phyloP scores from a whole-genome alignment of 2,888 invertebrate genomes.

The Epirrita christyi region DNA sequence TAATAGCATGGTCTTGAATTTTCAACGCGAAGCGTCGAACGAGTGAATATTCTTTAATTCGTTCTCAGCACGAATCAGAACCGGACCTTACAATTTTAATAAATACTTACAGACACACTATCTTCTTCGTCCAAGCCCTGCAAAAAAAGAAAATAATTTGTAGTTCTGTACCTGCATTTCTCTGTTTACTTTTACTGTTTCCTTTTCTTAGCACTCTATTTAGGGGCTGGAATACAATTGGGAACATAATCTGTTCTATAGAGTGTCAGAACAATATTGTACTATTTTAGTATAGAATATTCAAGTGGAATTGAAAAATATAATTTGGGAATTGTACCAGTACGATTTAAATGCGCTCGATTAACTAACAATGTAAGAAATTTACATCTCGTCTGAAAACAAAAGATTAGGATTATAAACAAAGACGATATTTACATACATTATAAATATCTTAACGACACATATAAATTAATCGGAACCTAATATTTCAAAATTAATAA shows the following conservation, averaged over 20 bases:
- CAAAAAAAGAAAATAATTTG: slow-evolving; percentile 66
- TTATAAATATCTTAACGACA: slow-evolving; percentile 85
- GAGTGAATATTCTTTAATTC: too few species aligned
- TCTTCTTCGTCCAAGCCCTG: slow-evolving; percentile 91
- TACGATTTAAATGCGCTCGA: neutral
- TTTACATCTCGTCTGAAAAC: neutral
- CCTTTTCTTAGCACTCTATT: too few species aligned
- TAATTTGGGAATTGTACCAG: neutral
- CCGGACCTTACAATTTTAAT: neutral
- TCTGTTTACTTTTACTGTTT: too few species aligned
- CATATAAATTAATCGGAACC: slow-evolving; percentile 85
- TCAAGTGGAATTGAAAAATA: neutral
- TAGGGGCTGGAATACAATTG: too few species aligned
- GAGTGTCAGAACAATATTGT: too few species aligned
- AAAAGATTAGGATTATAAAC: slow-evolving; percentile 63
- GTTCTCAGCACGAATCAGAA: too few species aligned
- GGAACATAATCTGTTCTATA: too few species aligned
- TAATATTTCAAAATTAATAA: slow-evolving; percentile 86
- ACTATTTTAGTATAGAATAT: neutral
- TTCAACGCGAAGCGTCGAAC: too few species aligned
- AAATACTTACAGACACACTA: slow-evolving; percentile 89
- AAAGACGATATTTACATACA: slow-evolving; percentile 83
- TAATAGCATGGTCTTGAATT: too few species aligned
- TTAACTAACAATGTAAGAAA: neutral
- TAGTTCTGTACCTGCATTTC: neutral